Evolutionary conservation across 2,888 invertebrate genomes (phyloP).

Genomic region (Dinocampus coccinellae): DNA sequence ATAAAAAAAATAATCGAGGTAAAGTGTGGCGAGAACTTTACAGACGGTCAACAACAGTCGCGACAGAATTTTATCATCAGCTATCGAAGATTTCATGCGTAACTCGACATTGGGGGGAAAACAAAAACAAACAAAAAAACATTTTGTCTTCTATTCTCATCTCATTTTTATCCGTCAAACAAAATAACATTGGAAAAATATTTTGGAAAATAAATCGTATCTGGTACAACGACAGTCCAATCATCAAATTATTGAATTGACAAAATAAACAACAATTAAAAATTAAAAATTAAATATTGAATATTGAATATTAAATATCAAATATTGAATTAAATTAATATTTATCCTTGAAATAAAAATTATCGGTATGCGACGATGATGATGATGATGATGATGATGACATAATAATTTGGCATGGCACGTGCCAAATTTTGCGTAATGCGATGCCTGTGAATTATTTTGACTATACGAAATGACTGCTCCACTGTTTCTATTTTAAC

Average conservation of each 20-base stretch:
- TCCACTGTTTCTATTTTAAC: slow-evolving; percentile 17
- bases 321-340: neutral
- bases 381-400: slow-evolving; percentile 1
- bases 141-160: slow-evolving; percentile 1
- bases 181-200: slow-evolving; percentile 11
- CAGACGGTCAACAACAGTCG: slow-evolving; percentile 32
- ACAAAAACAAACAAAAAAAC: too few relatives aligned
- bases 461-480: neutral
- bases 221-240: too few relatives aligned
- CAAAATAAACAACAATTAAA: neutral
- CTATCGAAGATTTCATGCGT: slow-evolving; percentile 14
- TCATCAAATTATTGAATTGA: neutral
- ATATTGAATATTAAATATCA: neutral
- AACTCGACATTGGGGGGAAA: slow-evolving; percentile 4
- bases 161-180: slow-evolving; percentile 5
- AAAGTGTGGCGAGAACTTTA: slow-evolving; percentile 22
- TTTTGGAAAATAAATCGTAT: neutral
- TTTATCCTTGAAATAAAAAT: slow-evolving; percentile 1
- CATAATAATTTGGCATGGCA: slow-evolving; percentile 2
- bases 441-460: slow-evolving; percentile 21
- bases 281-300: neutral
- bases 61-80: slow-evolving; percentile 25
- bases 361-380: neutral
- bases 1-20: slow-evolving; percentile 4
- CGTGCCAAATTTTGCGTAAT: slow-evolving; percentile 19